Percentiles rank a stretch among this genome's conserved stretches.
Evolutionary conservation across 2,797 vertebrate species (phyloP).

Genomic region (Bucorvus abyssinicus): DNA sequence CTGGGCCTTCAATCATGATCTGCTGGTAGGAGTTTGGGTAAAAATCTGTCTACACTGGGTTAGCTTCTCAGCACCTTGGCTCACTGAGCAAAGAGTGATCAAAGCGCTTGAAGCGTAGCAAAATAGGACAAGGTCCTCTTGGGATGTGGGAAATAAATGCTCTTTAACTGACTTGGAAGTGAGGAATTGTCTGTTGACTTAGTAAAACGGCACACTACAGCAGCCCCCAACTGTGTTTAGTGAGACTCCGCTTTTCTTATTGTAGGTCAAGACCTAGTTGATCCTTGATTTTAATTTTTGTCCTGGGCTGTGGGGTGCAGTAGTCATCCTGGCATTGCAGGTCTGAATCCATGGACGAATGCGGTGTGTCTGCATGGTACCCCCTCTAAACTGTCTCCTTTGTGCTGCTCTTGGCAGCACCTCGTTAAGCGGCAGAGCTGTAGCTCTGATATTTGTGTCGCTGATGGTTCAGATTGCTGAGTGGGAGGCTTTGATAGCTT

Average conservation of each 20-base stretch:
- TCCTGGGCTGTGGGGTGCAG: background rate
- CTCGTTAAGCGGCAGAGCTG: background rate
- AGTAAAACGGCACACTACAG: background rate
- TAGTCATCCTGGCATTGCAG: background rate
- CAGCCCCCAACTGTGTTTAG: background rate
- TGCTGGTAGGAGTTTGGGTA: background rate
- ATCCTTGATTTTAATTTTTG: background rate
- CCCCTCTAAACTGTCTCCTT: background rate
- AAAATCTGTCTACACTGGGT: background rate
- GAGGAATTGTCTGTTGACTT: background rate
- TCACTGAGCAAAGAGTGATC: background rate
- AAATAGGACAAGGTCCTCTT: background rate
- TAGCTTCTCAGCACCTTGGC: background rate
- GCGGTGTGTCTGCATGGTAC: background rate
- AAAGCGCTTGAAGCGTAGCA: background rate
- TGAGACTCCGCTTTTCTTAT: background rate
- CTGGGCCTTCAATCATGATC: background rate
- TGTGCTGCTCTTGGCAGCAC: background rate
- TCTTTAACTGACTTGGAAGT: background rate
- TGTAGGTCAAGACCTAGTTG: background rate
- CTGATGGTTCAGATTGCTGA: background rate
- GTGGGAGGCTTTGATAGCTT: background rate
- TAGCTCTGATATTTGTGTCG: background rate
- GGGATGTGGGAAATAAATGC: background rate
- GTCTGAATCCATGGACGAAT: background rate